phyloP scores from a whole-genome alignment of 1,140 invertebrate species.

The Centruroides sculpturatus region DNA sequence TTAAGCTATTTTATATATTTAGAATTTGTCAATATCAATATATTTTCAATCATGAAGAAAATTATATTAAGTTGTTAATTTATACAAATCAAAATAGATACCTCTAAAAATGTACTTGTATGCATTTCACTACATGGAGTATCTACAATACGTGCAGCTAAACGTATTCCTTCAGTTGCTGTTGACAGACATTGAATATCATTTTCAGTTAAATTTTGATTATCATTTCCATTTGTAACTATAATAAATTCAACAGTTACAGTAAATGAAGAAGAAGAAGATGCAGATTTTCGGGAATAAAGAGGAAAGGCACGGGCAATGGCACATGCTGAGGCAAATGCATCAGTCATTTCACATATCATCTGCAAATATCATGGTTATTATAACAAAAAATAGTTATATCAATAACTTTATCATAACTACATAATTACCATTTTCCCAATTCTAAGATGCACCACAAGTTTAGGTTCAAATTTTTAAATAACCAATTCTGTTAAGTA shows the following conservation, averaged over 20 bases:
- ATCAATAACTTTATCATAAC: too few species aligned
- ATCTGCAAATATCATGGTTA: constrained; percentile 43
- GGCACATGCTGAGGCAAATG: constrained; percentile 58
- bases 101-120: constrained; percentile 58
- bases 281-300: constrained; percentile 40
- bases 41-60: too few species aligned
- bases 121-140: constrained; percentile 72
- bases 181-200: constrained; percentile 47
- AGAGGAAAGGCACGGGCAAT: constrained; percentile 55
- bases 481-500: too few species aligned
- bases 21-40: too few species aligned
- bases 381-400: too few species aligned
- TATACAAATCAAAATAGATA: constrained; percentile 23
- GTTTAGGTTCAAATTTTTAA: too few species aligned
- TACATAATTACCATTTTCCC: too few species aligned
- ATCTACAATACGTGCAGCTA: constrained; percentile 67
- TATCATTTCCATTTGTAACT: constrained; percentile 19
- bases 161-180: constrained; percentile 44
- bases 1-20: too few species aligned
- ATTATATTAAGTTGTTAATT: background rate
- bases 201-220: constrained; percentile 31
- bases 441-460: too few species aligned
- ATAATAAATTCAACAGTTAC: constrained; percentile 47
- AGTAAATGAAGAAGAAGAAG: constrained; percentile 20
- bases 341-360: constrained; percentile 56